A percentile compares a stretch with the other conserved stretches of the same genome.
Conservation (phyloP, 2,888 invertebrate species). For the Epinotia brunnichana region DNA sequence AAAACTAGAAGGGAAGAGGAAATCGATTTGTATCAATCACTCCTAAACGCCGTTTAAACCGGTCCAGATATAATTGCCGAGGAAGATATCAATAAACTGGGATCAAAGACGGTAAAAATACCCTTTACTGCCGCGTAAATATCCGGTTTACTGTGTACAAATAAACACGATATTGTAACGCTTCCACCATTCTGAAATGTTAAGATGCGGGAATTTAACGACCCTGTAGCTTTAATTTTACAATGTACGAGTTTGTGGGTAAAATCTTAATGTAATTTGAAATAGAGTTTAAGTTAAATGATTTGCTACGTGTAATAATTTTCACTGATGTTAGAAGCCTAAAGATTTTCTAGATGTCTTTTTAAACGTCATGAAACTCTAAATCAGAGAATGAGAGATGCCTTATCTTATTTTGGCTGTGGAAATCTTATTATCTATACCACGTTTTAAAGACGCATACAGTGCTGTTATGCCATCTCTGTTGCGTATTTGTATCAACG, state of each 20-base stretch:
- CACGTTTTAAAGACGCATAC: too few relatives aligned
- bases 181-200: constrained; percentile 11
- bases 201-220: constrained; percentile 30
- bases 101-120: constrained; percentile 62
- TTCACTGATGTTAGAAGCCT: neutral
- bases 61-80: constrained; percentile 44
- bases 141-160: constrained; percentile 52
- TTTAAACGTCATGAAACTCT: too few relatives aligned
- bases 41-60: constrained; percentile 22
- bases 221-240: constrained; percentile 27
- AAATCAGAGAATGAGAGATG: too few relatives aligned
- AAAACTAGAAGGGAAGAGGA: neutral
- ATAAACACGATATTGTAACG: constrained; percentile 41
- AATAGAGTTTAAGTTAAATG: neutral
- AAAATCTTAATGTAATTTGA: constrained; percentile 8
- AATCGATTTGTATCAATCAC: constrained; percentile 24
- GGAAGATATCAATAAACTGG: constrained; percentile 56
- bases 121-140: constrained; percentile 64
- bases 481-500: too few relatives aligned
- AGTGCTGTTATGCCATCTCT: too few relatives aligned
- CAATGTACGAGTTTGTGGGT: constrained; percentile 12
- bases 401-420: too few relatives aligned
- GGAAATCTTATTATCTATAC: too few relatives aligned
- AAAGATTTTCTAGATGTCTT: too few relatives aligned
- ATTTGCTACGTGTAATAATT: neutral